Base-by-base conservation (phyloP, 2,888 invertebrate genomes). In the Tachina lurida region DNA sequence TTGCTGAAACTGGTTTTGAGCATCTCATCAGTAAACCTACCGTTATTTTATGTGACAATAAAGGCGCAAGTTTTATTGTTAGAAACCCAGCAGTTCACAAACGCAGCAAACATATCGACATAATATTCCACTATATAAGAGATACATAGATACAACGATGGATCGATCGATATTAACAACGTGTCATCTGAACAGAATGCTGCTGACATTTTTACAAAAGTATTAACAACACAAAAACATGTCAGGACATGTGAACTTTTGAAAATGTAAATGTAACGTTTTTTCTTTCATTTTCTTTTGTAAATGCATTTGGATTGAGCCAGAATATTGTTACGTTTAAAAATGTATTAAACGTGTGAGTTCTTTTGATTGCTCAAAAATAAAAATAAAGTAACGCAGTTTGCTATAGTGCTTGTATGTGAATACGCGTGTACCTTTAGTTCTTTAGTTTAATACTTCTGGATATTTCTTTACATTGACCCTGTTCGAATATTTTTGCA, bases 151-250 rank as follows among this genome's bases (percentile, higher is more conserved):
- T 82, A 39, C 49, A 31, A 45, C 2, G 78, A 77, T 2, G 77
- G 68, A 3, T 62, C 77, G 9, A 52, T 85, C 47, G 63, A 85
- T 41, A 63, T 85, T 13, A 19, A 70, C 0, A 75, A 86, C 54
- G 56, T 86, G n/a, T 52, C 77, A 63, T 86, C 86, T 31, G 74
- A 78, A 3, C 19, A 86, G 12, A 86, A 83, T 83, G 86, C 75
- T 15, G 86, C 70, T 0, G 86, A 83, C 52, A 60, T 82, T 39
- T 73, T 85, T 17, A 82, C 78, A 0, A 85, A 82, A 31, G 39
- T 8, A 22, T 73, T 84, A 12, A 15, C 81, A 3, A 77, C 60
- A 19, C 43, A 77, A 31, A 81, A 71, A 76, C 56, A 85, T 78
- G 31, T 12, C 5, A 67, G 17, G 10, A 45, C 77, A 47, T 77